These are phyloP conservation scores for Elanus axillaris DNA, from an alignment of 2,113 vertebrate species.

Conservation along the genomic window DNA sequence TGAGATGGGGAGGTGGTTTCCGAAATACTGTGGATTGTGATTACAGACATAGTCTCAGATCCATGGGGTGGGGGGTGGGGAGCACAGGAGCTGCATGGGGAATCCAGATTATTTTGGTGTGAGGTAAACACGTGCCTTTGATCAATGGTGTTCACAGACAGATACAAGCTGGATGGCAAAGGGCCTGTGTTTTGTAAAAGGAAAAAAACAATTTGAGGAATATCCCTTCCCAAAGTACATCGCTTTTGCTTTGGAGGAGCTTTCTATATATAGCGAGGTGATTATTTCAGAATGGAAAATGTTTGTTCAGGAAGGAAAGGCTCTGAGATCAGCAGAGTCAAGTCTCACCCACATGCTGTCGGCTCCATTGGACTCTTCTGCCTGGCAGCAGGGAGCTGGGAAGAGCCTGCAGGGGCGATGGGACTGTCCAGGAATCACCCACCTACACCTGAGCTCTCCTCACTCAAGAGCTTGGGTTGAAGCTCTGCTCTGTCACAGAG, in stretches of 20 bases:
- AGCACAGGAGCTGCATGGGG: background rate
- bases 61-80: background rate
- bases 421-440: background rate
- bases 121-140: background rate
- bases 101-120: background rate
- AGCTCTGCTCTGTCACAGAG: background rate
- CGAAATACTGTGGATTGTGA: slow-evolving; percentile 6
- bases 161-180: background rate
- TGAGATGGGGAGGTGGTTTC: slow-evolving; percentile 54
- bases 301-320: slow-evolving; percentile 64
- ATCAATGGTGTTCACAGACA: background rate
- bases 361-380: background rate
- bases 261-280: slow-evolving; percentile 44
- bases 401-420: background rate
- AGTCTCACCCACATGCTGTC: background rate
- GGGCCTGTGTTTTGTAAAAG: background rate
- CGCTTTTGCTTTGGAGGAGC: background rate
- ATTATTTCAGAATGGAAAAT: slow-evolving; percentile 59
- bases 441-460: background rate
- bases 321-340: slow-evolving; percentile 47
- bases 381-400: background rate
- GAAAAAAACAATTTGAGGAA: background rate
- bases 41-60: background rate
- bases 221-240: background rate
- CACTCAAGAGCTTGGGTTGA: accelerated